Conservation (phyloP, 2,113 vertebrate species). For the Toxostoma redivivum region DNA sequence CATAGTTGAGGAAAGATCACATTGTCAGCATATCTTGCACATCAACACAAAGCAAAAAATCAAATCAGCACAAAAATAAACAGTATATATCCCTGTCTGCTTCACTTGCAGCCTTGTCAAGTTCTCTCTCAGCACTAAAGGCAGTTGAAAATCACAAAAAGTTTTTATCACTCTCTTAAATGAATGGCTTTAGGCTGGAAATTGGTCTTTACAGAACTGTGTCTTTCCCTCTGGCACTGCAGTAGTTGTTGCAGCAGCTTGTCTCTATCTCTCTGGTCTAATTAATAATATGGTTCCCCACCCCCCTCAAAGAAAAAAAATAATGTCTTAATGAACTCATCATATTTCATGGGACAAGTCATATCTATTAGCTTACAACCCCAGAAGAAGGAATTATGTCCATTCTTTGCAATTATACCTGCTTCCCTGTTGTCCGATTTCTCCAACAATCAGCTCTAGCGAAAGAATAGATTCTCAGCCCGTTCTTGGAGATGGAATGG, state of each 20-base stretch:
- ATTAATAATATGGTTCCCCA: neutral
- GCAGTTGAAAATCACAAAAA: neutral
- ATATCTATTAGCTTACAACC: rapidly evolving
- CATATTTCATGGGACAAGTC: neutral
- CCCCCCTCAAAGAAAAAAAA: neutral
- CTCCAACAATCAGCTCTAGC: neutral
- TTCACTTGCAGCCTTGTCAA: neutral
- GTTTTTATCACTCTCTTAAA: neutral
- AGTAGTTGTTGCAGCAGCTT: neutral
- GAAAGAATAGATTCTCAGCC: neutral
- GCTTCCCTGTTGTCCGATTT: neutral
- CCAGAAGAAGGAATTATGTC: neutral
- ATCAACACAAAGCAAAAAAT: neutral
- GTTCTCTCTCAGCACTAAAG: neutral
- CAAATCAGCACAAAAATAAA: neutral
- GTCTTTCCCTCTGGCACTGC: neutral
- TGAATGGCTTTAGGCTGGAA: neutral
- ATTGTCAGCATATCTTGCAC: neutral
- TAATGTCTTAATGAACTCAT: neutral
- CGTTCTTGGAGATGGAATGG: neutral
- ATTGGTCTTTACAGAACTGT: neutral
- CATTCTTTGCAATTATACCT: neutral
- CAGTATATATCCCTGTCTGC: neutral
- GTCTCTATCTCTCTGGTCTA: neutral
- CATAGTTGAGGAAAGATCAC: neutral